These are phyloP conservation scores for Dermolepida albohirtum DNA, from an alignment of 2,888 invertebrate genomes.

Conservation along the genomic window DNA sequence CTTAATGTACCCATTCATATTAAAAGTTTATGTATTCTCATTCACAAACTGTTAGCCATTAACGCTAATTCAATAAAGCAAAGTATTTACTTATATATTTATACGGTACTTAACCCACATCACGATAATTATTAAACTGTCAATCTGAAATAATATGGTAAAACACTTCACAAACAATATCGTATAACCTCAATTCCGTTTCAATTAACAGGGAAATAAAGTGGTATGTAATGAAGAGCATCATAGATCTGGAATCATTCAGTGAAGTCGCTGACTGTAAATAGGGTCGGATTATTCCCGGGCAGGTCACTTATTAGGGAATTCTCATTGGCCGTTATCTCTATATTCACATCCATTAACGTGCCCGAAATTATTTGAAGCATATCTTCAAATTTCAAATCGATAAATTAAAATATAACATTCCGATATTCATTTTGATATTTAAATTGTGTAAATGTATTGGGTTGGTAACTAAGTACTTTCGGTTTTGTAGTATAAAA, in stretches of 20 bases:
- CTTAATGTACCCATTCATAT: too few relatives aligned
- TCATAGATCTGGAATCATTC: conserved; percentile 3
- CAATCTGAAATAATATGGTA: neutral
- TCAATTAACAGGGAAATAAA: conserved; percentile 23
- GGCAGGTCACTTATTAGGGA: conserved; percentile 7
- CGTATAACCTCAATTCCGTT: conserved; percentile 1
- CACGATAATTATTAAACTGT: too few relatives aligned
- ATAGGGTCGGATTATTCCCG: conserved; percentile 11
- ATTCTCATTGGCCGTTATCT: conserved; percentile 2
- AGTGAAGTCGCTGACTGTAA: neutral
- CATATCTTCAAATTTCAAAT: too few relatives aligned
- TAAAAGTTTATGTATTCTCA: too few relatives aligned
- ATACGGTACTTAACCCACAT: too few relatives aligned
- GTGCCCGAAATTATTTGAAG: neutral
- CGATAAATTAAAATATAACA: too few relatives aligned
- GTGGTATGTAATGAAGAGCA: conserved; percentile 9
- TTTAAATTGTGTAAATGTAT: too few relatives aligned
- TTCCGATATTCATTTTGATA: too few relatives aligned
- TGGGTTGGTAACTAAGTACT: too few relatives aligned
- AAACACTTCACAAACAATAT: conserved; percentile 1
- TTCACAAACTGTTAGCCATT: conserved; percentile 5
- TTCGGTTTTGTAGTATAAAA: too few relatives aligned
- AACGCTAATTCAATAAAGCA: too few relatives aligned
- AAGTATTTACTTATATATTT: too few relatives aligned
- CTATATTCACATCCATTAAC: conserved; percentile 2